Base-by-base conservation (phyloP, 1,140 invertebrate genomes). In the Cherax quadricarinatus region DNA sequence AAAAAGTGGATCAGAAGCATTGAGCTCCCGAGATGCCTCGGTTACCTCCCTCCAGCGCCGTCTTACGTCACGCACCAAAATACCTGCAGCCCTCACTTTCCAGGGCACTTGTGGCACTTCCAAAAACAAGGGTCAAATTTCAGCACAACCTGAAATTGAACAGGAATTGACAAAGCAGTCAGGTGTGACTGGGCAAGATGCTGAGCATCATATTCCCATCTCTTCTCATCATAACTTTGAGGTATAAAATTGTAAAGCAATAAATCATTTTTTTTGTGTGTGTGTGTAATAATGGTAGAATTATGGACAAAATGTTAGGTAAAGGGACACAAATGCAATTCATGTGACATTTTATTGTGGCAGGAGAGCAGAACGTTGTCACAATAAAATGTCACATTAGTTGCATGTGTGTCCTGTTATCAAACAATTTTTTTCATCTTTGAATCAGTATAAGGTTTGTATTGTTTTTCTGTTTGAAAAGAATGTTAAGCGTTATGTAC, bases 61-160 rank as follows among this genome's bases (percentile, higher is more conserved):
- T 82, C 66, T 78, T 21, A 60, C 49, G 10, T 18, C n/a, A 6
- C 84, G 85, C 4, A 51, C 84, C 4, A 81, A 86, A 48, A 81
- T 91, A 53, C 90, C 90, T 4, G 75, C 80, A 49, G 90, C 90
- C 51, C 84, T 91, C 18, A 91, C 84, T n/a, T 91, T 91, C 90
- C 84, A 87, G 49, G 70, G 70, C 21, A 66, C 7, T 87, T 7
- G 51, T n/a, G n/a, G 51, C n/a, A 24, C 78, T 18, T 2, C 21
- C 4, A 12, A 30, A n/a, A 51, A 53, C 16, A 66, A 53, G 4
- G 85, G 57, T 41, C 48, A 75, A 30, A 30, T n/a, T 75, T 75
- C 24, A 75, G 70, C 16, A 75, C 70, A 30, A 12, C 6, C 70
- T 21, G 30, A 75, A 30, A 30, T 30, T 75, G 70, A 30, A 21